A percentile compares a stretch with the other conserved stretches of the same genome.
These are phyloP conservation scores for Neosilurus mollespiculum DNA, from an alignment of 2,797 vertebrate genomes.

Conservation along the genomic window DNA sequence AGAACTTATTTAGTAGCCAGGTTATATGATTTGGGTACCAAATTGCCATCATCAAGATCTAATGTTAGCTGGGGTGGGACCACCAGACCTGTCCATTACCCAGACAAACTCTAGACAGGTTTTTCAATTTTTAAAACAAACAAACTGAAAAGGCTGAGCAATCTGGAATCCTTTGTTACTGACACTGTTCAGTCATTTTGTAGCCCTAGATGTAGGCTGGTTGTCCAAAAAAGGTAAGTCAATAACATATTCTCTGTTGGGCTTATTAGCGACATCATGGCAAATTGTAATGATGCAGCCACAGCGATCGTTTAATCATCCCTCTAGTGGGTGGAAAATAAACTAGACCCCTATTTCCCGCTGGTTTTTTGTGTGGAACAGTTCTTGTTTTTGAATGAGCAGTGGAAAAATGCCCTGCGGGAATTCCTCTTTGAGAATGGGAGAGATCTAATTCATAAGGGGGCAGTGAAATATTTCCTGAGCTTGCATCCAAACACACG, in stretches of 20 bases:
- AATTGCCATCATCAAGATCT: not conserved
- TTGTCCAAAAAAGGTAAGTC: not conserved
- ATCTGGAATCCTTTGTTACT: not conserved
- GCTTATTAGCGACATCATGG: not conserved
- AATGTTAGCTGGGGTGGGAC: not conserved
- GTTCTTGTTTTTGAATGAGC: conserved; percentile 9
- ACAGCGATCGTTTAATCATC: not conserved
- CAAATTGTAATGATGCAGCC: not conserved
- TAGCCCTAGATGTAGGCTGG: not conserved
- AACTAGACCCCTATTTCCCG: not conserved
- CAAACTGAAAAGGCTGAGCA: not conserved
- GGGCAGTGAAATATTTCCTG: conserved; percentile 25
- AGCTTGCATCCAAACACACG: conserved; percentile 29
- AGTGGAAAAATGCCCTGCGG: conserved; percentile 46
- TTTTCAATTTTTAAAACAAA: not conserved
- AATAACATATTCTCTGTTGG: not conserved
- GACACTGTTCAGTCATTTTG: not conserved
- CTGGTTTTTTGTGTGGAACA: not conserved
- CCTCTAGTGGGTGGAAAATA: not conserved
- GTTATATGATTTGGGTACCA: not conserved
- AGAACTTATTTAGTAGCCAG: not conserved
- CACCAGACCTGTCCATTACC: not conserved
- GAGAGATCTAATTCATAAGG: conserved; percentile 27
- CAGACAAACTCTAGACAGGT: too few relatives aligned
- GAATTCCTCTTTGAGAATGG: conserved; percentile 37